These are phyloP conservation scores for Pristionchus mayeri DNA, from an alignment of 2,888 invertebrate genomes.

Conservation along the genomic window DNA sequence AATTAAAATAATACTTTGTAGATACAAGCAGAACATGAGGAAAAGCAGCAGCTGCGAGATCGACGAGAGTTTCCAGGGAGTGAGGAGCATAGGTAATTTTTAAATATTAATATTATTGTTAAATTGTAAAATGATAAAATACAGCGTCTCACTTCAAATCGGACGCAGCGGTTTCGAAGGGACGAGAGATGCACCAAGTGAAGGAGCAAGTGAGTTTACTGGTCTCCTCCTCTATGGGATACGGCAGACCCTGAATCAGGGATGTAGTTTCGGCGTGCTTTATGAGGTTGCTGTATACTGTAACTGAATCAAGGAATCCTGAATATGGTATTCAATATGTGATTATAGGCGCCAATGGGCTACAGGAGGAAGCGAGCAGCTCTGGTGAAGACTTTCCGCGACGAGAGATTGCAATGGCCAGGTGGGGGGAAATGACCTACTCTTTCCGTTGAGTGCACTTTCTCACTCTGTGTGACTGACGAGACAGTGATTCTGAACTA, in stretches of 20 bases:
- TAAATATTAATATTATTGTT: not conserved
- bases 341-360: not conserved
- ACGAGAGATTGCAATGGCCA: conserved; percentile 73
- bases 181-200: conserved; percentile 10
- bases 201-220: not conserved
- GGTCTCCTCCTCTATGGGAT: not conserved
- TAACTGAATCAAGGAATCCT: too few species aligned
- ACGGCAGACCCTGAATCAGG: too few species aligned
- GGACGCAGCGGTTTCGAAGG: not conserved
- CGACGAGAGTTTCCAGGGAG: conserved; percentile 43
- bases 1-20: not conserved
- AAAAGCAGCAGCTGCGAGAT: conserved; percentile 47
- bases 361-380: conserved; percentile 12
- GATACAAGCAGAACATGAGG: conserved; percentile 58
- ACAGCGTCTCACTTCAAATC: not conserved
- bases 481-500: too few species aligned
- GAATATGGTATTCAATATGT: too few species aligned
- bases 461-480: not conserved
- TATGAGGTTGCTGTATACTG: too few species aligned
- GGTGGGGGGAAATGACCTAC: too few species aligned
- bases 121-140: not conserved
- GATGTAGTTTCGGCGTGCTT: too few species aligned
- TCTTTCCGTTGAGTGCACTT: not conserved
- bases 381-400: conserved; percentile 60
- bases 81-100: conserved; percentile 33